Evolutionary conservation across 2,888 invertebrate species (phyloP), one percentile per base, ranked within the genome.

Genomic region (Spialia ferax): DNA sequence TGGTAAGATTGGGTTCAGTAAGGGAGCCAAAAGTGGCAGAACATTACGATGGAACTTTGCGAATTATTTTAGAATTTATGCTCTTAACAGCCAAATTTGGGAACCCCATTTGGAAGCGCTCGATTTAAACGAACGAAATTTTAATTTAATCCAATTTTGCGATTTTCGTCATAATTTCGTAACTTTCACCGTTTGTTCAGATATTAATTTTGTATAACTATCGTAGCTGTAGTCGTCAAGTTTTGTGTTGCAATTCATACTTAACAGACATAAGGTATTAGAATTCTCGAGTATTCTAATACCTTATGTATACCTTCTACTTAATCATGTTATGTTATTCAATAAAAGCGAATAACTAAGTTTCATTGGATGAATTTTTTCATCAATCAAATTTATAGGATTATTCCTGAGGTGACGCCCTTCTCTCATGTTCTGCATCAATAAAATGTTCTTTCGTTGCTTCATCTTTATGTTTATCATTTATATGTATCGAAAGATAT

Each of bases 11-110:
- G 65, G 65, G 42, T 59, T 60, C 20, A 10, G 65, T 42, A 5
- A 6, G 54, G 59, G 60, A 38, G 59, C 65, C 59, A 66, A 54
- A 42, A 66, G 52, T 23, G 52, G 23, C 35, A 18, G 59, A 54
- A 42, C 65, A 11, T 20, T 60, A 66, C 59, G 59, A 29, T 42
- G 60, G 52, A 66, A 66, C 59, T 66, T 60, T 66, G 52, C 20
- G 42, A 50, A 66, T 66, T 66, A 66, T 66, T 60, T 66, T 60
- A 42, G 29, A 66, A 66, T 66, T 66, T 66, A 66, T 60, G 52
- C 60, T 54, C 18, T n/a, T 26, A 60, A 42, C 60, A 23, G 2
- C 13, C 18, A 52, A 38, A 64, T 35, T 38, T 59, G 3, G 10
- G 29, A 13, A 26, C 55, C 29, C 20, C 55, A 55, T 60, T 60